A percentile compares a stretch with the other conserved stretches of the same genome.
These are phyloP conservation scores for Cottoperca gobio DNA, from an alignment of 2,797 vertebrate species.

Conservation along the genomic window DNA sequence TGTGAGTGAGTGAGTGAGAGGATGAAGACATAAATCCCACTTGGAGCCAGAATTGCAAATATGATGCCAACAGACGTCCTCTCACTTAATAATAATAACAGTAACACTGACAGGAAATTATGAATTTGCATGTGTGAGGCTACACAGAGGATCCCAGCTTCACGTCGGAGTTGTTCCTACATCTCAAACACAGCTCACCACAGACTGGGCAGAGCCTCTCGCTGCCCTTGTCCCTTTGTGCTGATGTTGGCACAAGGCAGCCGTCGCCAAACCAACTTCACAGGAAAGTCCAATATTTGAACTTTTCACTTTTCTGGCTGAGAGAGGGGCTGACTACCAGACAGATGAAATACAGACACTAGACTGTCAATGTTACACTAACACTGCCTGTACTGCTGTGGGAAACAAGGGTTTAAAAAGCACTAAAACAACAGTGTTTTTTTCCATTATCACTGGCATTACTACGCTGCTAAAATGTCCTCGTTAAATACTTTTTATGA, in stretches of 20 bases:
- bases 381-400: not conserved
- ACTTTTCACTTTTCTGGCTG: slow-evolving; percentile 84
- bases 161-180: not conserved
- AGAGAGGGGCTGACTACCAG: slow-evolving; percentile 61
- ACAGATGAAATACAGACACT: slow-evolving; percentile 45
- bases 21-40: slow-evolving; percentile 20
- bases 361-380: slow-evolving; percentile 5
- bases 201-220: slow-evolving; percentile 84
- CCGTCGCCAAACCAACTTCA: slow-evolving; percentile 75
- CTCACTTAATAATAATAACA: not conserved
- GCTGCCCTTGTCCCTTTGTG: slow-evolving; percentile 65
- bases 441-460: not conserved
- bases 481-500: not conserved
- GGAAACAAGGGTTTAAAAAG: slow-evolving; percentile 6
- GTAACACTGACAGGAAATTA: not conserved
- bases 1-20: not conserved
- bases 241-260: slow-evolving; percentile 73
- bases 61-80: slow-evolving; percentile 1
- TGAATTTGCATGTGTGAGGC: not conserved
- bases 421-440: not conserved
- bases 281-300: slow-evolving; percentile 89
- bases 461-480: not conserved
- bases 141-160: not conserved
- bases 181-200: slow-evolving; percentile 69
- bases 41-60: not conserved